These are phyloP conservation scores for Sylvia atricapilla DNA, from an alignment of 2,113 vertebrate genomes.

Conservation along the genomic window DNA sequence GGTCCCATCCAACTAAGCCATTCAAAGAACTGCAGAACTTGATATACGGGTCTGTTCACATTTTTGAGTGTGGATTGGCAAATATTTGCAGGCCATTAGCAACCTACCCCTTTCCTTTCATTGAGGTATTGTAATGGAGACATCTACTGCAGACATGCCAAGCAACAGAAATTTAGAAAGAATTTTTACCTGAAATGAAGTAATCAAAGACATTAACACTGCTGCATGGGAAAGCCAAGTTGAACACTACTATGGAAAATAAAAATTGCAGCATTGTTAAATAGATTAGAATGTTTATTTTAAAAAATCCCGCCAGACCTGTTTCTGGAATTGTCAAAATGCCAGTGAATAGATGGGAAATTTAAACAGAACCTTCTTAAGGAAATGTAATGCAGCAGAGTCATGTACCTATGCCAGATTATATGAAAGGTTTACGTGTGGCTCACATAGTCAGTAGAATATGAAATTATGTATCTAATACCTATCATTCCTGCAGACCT, in stretches of 20 bases:
- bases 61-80: background rate
- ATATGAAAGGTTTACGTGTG: background rate
- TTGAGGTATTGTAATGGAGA: background rate
- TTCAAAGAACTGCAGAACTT: background rate
- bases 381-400: background rate
- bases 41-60: background rate
- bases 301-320: background rate
- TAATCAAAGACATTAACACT: background rate
- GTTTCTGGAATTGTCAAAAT: background rate
- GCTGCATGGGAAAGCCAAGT: background rate
- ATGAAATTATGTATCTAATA: background rate
- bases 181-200: background rate
- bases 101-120: background rate
- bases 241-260: background rate
- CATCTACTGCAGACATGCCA: background rate
- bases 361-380: background rate
- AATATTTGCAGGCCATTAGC: background rate
- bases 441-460: background rate
- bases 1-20: background rate
- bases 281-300: background rate
- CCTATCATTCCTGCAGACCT: background rate
- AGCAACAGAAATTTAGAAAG: background rate
- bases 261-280: background rate
- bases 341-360: background rate
- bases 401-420: background rate